Evolutionary conservation across 2,888 invertebrate species (phyloP).

Genomic region (Zonitis immaculata): DNA sequence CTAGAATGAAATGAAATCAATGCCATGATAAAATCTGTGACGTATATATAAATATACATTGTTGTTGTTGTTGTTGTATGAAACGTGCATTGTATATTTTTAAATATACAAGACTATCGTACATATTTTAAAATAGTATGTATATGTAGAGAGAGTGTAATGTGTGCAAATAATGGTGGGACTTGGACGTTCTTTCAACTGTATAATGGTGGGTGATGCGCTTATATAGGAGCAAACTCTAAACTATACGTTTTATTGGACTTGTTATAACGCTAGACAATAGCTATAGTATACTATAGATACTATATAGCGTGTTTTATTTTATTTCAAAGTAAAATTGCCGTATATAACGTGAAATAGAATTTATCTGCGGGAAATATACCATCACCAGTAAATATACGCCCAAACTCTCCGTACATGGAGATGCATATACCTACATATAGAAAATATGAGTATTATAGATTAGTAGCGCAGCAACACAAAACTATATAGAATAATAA

Average conservation of each 20-base stretch:
- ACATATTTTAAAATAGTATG: constrained; percentile 29
- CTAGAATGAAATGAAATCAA: constrained; percentile 37
- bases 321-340: constrained; percentile 2
- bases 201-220: constrained; percentile 31
- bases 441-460: too few relatives aligned
- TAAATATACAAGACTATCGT: too few relatives aligned
- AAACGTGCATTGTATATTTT: too few relatives aligned
- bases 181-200: constrained; percentile 42
- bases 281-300: constrained; percentile 19
- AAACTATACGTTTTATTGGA: constrained; percentile 46
- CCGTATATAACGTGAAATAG: not conserved
- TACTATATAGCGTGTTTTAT: too few relatives aligned
- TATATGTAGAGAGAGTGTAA: constrained; percentile 34
- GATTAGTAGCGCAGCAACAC: too few relatives aligned
- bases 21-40: constrained; percentile 43
- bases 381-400: not conserved
- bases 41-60: too few relatives aligned
- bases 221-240: constrained; percentile 36
- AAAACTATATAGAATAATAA: too few relatives aligned
- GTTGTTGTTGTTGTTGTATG: constrained; percentile 23
- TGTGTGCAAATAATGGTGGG: constrained; percentile 39
- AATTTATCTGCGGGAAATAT: not conserved
- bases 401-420: too few relatives aligned
- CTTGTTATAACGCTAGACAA: constrained; percentile 37
- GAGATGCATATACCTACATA: too few relatives aligned